A percentile compares a stretch with the other conserved stretches of the same genome.
Conservation (phyloP, 2,797 vertebrate genomes). For the Mastacembelus armatus region DNA sequence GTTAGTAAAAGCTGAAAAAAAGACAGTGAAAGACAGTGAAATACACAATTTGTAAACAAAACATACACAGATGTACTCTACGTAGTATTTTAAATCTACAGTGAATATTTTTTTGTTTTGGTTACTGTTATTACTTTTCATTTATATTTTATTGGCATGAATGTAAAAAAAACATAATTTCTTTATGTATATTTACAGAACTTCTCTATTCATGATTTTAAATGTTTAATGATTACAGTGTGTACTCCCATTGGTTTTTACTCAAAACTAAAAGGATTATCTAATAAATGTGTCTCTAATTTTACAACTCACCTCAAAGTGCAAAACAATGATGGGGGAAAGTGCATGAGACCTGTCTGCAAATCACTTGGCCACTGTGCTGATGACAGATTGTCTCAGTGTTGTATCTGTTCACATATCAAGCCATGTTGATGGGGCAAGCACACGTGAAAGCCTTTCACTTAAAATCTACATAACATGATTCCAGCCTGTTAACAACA, state of each 20-base stretch:
- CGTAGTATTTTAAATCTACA: conserved; percentile 52
- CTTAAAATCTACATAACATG: conserved; percentile 20
- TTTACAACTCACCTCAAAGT: conserved; percentile 66
- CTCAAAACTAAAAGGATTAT: conserved; percentile 45
- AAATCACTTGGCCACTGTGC: conserved; percentile 14
- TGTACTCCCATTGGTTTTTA: conserved; percentile 26
- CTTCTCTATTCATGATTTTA: conserved; percentile 25
- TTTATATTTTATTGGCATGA: conserved; percentile 41
- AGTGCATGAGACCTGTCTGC: conserved; percentile 63
- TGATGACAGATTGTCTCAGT: conserved; percentile 16
- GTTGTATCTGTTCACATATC: conserved; percentile 49
- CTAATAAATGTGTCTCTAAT: conserved; percentile 45
- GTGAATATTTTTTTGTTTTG: conserved; percentile 62
- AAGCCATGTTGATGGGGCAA: conserved; percentile 51
- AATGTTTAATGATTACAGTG: conserved; percentile 26
- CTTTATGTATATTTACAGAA: conserved; percentile 61
- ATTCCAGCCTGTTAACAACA: conserved; percentile 23
- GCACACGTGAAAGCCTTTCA: conserved; percentile 49
- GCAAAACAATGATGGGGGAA: conserved; percentile 64
- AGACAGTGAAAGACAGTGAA: conserved; percentile 66
- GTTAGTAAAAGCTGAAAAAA: conserved; percentile 69
- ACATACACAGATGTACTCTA: conserved; percentile 58
- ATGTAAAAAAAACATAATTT: conserved; percentile 53
- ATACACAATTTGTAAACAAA: conserved; percentile 65
- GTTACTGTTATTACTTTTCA: conserved; percentile 46